Conservation (phyloP, 2,113 vertebrate genomes). For the Salminus brasiliensis region DNA sequence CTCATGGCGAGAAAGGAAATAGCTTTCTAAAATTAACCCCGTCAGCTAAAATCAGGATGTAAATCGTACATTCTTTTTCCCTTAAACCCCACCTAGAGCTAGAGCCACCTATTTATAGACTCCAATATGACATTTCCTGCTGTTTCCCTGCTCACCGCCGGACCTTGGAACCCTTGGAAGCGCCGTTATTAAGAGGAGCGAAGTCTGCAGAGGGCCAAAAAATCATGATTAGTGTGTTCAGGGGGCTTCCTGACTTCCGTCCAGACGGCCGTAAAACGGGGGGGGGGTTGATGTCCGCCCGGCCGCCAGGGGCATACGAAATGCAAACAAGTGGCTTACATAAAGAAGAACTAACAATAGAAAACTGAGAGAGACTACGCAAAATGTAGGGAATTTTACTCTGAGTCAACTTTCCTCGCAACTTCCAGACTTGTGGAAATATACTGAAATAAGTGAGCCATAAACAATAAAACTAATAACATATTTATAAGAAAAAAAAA, state of each 20-base stretch:
- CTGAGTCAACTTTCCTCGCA: not conserved
- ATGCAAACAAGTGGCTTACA: not conserved
- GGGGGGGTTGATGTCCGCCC: too few relatives aligned
- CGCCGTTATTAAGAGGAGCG: not conserved
- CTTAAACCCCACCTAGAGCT: conserved; percentile 70
- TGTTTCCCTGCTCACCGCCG: conserved; percentile 27
- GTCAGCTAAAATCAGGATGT: conserved; percentile 78
- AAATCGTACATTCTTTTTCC: conserved; percentile 76
- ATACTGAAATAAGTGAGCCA: not conserved
- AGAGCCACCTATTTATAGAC: conserved; percentile 71
- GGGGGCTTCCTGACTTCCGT: not conserved
- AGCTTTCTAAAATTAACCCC: conserved; percentile 76
- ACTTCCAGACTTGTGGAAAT: not conserved
- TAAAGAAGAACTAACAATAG: not conserved
- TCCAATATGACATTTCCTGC: conserved; percentile 65
- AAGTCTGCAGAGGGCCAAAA: not conserved
- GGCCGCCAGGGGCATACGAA: not conserved
- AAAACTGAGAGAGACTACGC: not conserved
- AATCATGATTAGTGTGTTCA: conserved; percentile 27
- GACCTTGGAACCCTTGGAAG: conserved; percentile 28
- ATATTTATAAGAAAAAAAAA: too few relatives aligned
- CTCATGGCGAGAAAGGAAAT: conserved; percentile 77
- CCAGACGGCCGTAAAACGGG: not conserved
- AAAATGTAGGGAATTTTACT: not conserved
- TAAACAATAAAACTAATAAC: too few relatives aligned